Base-by-base conservation (phyloP, 1,140 invertebrate genomes). In the Drosophila malerkotliana region DNA sequence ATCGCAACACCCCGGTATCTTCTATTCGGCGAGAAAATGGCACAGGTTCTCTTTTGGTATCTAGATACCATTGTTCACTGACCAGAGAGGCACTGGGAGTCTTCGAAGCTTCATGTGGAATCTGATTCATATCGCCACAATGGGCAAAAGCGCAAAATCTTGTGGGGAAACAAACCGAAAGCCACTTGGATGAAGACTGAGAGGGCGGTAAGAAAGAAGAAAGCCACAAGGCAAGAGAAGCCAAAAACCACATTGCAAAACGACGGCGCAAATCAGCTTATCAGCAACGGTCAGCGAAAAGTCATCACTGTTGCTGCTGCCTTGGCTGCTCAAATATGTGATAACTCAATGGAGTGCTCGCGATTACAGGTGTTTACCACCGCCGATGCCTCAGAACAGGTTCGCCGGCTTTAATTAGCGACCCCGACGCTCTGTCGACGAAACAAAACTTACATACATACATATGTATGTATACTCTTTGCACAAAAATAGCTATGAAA, bases 221-320 rank as follows among this genome's bases (percentile, higher is more conserved):
- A 82, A 55, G 44, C 58, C 34, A 49, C 44, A 41, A 55, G 54
- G n/a, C n/a, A 45, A 32, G 28, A 41, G 47, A 30, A 28, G 15
- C 34, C 32, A 45, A 14, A 21, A 21, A 30, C 15, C 32, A 37
- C 3, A 30, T 30, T 2, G 63, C 41, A 66, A 79, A 71, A 77
- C 63, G 60, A 66, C 79, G 79, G 72, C 83, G 84, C 83, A 88
- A 88, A 88, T 88, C 83, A 79, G 84, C 83, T 88, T 89, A 88
- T 89, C 83, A 83, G 55, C 72, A 55, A 52, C 52, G 66, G 54
- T 64, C 62, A 56, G 49, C 61, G 30, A 54, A 72, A 67, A 77
- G 69, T 61, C 78, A 82, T 59, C 68, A 10, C 41, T 44, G 15
- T 21, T 18, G 44, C 8, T 47, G 3, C 41, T 44, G 59, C 47